These are phyloP conservation scores for Thaumetopoea pityocampa DNA, from an alignment of 1,140 invertebrate genomes.

Conservation along the genomic window DNA sequence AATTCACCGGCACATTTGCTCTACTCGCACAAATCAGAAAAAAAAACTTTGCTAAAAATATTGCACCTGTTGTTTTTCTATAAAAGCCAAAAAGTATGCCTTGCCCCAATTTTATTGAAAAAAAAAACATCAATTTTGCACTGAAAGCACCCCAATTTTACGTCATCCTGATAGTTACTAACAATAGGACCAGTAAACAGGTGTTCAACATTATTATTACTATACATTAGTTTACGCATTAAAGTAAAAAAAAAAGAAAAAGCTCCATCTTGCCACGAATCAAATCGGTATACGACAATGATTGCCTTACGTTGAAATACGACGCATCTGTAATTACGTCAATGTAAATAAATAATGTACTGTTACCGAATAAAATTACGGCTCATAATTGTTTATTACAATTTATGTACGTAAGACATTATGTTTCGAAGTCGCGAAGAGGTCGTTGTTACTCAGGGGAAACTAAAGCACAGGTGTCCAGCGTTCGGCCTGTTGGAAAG, in stretches of 20 bases:
- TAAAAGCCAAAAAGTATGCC: not conserved
- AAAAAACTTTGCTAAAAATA: no score
- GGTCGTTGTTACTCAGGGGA: conserved; percentile 74
- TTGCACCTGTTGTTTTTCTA: no score
- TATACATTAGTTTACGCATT: conserved; percentile 66
- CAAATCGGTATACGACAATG: conserved; percentile 74
- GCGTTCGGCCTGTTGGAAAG: conserved; percentile 55
- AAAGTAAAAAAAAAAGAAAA: conserved; percentile 49
- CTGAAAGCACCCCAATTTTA: conserved; percentile 40
- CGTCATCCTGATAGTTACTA: conserved; percentile 37
- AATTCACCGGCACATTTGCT: no score
- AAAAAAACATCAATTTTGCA: conserved; percentile 39
- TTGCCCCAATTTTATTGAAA: conserved; percentile 9
- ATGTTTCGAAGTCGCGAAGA: conserved; percentile 36
- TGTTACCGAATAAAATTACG: conserved; percentile 13
- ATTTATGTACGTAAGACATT: conserved; percentile 37
- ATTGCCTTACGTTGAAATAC: conserved; percentile 65
- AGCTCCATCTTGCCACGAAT: conserved; percentile 59
- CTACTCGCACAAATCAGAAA: no score
- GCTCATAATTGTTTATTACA: conserved; percentile 22
- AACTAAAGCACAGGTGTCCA: conserved; percentile 76
- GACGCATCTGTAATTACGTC: conserved; percentile 56
- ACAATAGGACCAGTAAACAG: conserved; percentile 68
- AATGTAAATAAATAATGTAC: conserved; percentile 13
- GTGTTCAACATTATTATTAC: conserved; percentile 72